Percentiles rank a stretch among this genome's conserved stretches.
Evolutionary conservation across 2,113 vertebrate genomes (phyloP).

Genomic region (Syrrhaptes paradoxus): DNA sequence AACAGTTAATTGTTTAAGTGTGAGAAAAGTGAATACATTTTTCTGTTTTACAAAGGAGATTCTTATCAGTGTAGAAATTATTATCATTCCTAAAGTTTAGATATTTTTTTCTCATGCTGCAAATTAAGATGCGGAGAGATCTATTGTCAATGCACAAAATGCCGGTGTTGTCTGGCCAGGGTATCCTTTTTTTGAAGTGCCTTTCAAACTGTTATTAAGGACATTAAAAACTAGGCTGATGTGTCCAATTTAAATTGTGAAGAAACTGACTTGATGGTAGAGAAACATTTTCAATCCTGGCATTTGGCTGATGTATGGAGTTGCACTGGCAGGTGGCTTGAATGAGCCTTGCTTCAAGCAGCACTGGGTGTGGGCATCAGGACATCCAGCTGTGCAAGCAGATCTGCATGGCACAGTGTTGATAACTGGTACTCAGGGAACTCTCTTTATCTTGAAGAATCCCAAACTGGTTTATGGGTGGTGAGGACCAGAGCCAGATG

Average conservation of each 20-base stretch:
- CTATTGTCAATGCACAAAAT: not conserved
- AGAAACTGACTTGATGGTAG: slow-evolving; percentile 14
- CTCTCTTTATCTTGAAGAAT: not conserved
- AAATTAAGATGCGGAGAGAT: slow-evolving; percentile 34
- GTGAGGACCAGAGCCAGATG: not conserved
- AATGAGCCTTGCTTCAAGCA: slow-evolving; percentile 47
- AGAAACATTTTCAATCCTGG: not conserved
- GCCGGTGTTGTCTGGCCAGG: not conserved
- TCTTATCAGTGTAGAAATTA: slow-evolving; percentile 43
- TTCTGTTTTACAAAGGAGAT: slow-evolving; percentile 29
- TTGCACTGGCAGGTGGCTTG: slow-evolving; percentile 55
- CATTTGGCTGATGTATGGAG: slow-evolving; percentile 40
- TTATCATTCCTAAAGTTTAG: slow-evolving; percentile 40
- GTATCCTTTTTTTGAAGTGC: not conserved
- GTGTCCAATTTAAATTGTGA: slow-evolving; percentile 33
- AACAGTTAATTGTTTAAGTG: not conserved
- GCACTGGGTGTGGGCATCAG: slow-evolving; percentile 25
- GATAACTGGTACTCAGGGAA: not conserved
- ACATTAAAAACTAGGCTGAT: slow-evolving; percentile 28
- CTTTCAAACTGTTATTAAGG: slow-evolving; percentile 28
- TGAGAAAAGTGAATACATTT: not conserved
- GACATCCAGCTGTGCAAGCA: slow-evolving; percentile 43
- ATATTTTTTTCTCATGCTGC: slow-evolving; percentile 34
- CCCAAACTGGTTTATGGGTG: not conserved
- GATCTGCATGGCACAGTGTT: not conserved